Percentiles rank a stretch among this genome's conserved stretches.
Conservation (phyloP, 2,113 vertebrate species). For the Cavia porcellus region DNA sequence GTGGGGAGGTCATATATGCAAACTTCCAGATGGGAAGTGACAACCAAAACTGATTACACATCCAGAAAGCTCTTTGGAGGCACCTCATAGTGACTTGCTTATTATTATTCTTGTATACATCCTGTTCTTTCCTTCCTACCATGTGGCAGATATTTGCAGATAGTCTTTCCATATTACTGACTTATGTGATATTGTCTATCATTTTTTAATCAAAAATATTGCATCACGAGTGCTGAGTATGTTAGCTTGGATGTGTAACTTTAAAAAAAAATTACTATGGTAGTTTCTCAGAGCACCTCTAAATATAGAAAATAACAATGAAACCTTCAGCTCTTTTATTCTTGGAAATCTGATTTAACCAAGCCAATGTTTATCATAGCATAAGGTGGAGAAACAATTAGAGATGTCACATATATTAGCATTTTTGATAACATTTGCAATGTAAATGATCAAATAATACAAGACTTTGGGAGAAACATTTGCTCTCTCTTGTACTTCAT, state of each 20-base stretch:
- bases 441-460: constrained; percentile 75
- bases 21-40: constrained; percentile 50
- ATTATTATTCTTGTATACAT: background rate
- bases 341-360: constrained; percentile 70
- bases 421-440: constrained; percentile 79
- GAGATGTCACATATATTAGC: constrained; percentile 67
- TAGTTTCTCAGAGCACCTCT: constrained; percentile 52
- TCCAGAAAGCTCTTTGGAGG: background rate
- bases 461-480: constrained; percentile 71
- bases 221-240: background rate
- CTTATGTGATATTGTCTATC: background rate
- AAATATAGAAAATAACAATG: constrained; percentile 70
- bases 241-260: constrained; percentile 38
- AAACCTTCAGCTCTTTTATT: constrained; percentile 38
- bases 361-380: constrained; percentile 51
- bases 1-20: background rate
- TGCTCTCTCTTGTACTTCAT: constrained; percentile 43
- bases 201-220: constrained; percentile 44
- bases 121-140: background rate
- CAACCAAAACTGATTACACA: background rate
- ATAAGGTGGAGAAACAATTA: constrained; percentile 57
- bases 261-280: constrained; percentile 56
- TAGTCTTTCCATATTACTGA: background rate
- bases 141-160: background rate
- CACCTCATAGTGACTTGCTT: background rate